Evolutionary conservation across 2,888 invertebrate genomes (phyloP).

Genomic region (Amphipyra tragopoginis): DNA sequence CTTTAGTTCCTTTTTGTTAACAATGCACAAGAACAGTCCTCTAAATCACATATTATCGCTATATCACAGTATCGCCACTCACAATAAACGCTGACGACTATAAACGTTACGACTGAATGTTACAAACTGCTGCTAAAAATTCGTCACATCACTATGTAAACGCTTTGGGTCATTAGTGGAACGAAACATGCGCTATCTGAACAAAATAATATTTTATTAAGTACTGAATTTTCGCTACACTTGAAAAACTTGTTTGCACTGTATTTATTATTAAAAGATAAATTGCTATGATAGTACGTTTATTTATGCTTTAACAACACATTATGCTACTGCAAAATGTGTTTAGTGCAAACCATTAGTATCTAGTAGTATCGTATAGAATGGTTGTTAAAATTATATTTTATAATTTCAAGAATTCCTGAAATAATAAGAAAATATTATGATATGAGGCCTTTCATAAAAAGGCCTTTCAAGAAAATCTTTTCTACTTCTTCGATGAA

Average conservation of each 20-base stretch:
- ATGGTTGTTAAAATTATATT: no score
- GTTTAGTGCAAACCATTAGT: no score
- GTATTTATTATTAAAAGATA: no score
- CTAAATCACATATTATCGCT: neutral
- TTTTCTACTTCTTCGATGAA: slow-evolving; percentile 1
- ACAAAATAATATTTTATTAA: slow-evolving; percentile 24
- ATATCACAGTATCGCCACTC: slow-evolving; percentile 31
- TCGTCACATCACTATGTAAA: slow-evolving; percentile 69
- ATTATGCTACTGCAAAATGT: no score
- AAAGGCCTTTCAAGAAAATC: neutral
- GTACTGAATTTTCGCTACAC: neutral
- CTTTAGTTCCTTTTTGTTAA: neutral
- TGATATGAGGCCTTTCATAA: no score
- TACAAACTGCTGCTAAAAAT: slow-evolving; percentile 74
- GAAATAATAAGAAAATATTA: no score
- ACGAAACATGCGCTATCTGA: slow-evolving; percentile 45
- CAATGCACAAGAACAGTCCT: slow-evolving; percentile 13
- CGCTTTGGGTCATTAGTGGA: slow-evolving; percentile 60
- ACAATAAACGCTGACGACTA: slow-evolving; percentile 51
- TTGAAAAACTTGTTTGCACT: no score
- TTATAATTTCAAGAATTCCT: no score
- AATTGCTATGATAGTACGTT: no score
- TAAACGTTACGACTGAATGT: slow-evolving; percentile 66
- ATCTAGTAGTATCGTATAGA: no score
- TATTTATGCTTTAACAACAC: no score